These are phyloP conservation scores for Chrysomela aeneicollis DNA, from an alignment of 2,888 invertebrate species.

Conservation along the genomic window DNA sequence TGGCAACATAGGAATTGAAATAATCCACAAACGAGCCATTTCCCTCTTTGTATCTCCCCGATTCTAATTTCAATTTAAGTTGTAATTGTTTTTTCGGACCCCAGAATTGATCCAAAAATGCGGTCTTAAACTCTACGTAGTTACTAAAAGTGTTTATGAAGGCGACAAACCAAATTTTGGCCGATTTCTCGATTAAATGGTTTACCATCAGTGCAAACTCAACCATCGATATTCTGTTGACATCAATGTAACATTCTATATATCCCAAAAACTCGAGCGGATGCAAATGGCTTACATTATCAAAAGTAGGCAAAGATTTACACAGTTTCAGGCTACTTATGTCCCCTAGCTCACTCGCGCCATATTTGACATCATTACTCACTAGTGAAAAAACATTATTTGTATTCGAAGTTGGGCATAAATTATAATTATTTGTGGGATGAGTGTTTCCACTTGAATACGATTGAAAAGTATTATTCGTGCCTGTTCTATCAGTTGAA, in stretches of 20 bases:
- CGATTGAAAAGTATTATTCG: no score
- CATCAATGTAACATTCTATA: not conserved
- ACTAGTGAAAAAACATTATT: not conserved
- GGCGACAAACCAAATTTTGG: not conserved
- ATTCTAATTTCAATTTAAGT: slow-evolving; percentile 2
- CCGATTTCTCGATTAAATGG: not conserved
- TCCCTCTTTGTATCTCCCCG: not conserved
- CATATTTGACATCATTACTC: not conserved
- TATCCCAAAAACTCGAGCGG: not conserved
- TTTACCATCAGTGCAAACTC: not conserved
- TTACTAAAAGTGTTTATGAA: not conserved
- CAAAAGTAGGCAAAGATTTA: slow-evolving; percentile 1
- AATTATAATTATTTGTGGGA: no score
- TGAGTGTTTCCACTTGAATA: no score
- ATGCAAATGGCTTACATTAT: not conserved
- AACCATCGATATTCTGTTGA: not conserved
- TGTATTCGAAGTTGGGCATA: no score
- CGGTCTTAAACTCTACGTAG: not conserved
- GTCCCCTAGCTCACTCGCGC: not conserved
- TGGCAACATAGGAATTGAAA: slow-evolving; percentile 1
- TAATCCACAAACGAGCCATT: not conserved
- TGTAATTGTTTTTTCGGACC: slow-evolving; percentile 2
- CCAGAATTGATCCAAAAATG: not conserved
- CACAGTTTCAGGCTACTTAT: not conserved
- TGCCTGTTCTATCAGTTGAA: no score